phyloP scores from a whole-genome alignment of 2,888 invertebrate species.

The Lochmaea capreae region DNA sequence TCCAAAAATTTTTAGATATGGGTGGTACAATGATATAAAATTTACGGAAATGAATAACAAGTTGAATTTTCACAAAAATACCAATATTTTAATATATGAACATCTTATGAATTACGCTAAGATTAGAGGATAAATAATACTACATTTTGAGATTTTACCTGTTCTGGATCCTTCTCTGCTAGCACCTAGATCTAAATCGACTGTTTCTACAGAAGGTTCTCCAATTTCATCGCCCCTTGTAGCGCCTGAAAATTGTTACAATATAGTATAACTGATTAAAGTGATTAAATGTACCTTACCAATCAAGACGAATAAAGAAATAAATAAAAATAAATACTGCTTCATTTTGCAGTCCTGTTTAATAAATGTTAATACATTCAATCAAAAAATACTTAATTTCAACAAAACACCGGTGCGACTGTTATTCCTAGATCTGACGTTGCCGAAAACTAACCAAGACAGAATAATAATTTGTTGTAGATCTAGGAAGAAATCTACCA shows the following conservation, averaged over 20 bases:
- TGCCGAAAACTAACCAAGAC: conserved; percentile 18
- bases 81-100: conserved; percentile 61
- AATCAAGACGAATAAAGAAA: conserved; percentile 56
- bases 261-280: neutral
- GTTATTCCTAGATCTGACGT: conserved; percentile 29
- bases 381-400: conserved; percentile 34
- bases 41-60: conserved; percentile 55
- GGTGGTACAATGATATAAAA: conserved; percentile 62
- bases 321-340: conserved; percentile 56
- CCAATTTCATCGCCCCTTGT: conserved; percentile 63
- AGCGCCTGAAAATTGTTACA: conserved; percentile 61
- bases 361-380: conserved; percentile 32
- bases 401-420: conserved; percentile 26
- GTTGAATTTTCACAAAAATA: conserved; percentile 66
- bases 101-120: conserved; percentile 61
- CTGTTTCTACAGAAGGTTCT: conserved; percentile 71
- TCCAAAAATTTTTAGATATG: conserved; percentile 58
- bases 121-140: conserved; percentile 52
- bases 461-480: conserved; percentile 31
- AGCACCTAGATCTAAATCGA: conserved; percentile 85
- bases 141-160: conserved; percentile 67
- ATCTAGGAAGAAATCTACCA: conserved; percentile 48
- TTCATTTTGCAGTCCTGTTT: conserved; percentile 56
- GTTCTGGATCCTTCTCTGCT: conserved; percentile 91
- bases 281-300: conserved; percentile 51